Evolutionary conservation across 1,140 invertebrate genomes (phyloP).

Genomic region (Asbolus verrucosus): DNA sequence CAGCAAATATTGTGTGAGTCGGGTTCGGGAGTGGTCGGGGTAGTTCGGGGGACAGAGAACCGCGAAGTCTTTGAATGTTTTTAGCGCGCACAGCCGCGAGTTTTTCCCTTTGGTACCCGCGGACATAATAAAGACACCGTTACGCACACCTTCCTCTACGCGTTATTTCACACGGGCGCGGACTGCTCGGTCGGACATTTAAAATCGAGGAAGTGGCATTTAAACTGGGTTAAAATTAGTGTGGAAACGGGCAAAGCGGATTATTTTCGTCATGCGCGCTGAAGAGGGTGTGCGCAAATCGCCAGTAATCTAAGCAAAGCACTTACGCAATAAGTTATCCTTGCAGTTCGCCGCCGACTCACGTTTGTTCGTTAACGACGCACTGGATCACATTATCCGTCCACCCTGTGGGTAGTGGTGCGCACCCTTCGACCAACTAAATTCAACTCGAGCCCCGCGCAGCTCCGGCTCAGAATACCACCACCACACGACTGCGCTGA

Average conservation of each 20-base stretch:
- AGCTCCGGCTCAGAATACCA: conserved; percentile 64
- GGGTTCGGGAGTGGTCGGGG: conserved; percentile 61
- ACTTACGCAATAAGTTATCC: conserved; percentile 64
- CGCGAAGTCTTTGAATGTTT: conserved; percentile 60
- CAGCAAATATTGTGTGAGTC: conserved; percentile 61
- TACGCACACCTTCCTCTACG: conserved; percentile 55
- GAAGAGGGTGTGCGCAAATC: conserved; percentile 61
- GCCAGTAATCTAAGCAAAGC: conserved; percentile 57
- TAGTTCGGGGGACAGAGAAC: conserved; percentile 61
- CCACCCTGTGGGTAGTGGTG: conserved; percentile 56
- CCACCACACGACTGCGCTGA: conserved; percentile 62
- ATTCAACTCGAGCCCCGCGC: conserved; percentile 64
- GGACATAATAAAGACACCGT: conserved; percentile 58
- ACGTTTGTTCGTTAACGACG: conserved; percentile 1
- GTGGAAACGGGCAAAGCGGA: background rate
- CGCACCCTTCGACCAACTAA: conserved; percentile 65
- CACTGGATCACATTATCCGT: conserved; percentile 9
- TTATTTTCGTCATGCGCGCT: conserved; percentile 55
- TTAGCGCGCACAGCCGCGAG: conserved; percentile 52
- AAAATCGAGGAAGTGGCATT: background rate
- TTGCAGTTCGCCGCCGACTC: conserved; percentile 47
- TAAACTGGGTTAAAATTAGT: background rate
- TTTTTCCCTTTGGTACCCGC: conserved; percentile 53
- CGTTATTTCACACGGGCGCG: conserved; percentile 2
- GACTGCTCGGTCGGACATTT: background rate